Evolutionary conservation across 2,113 vertebrate species (phyloP), one percentile per base, ranked within the genome.

Genomic region (Callocephalon fimbriatum): DNA sequence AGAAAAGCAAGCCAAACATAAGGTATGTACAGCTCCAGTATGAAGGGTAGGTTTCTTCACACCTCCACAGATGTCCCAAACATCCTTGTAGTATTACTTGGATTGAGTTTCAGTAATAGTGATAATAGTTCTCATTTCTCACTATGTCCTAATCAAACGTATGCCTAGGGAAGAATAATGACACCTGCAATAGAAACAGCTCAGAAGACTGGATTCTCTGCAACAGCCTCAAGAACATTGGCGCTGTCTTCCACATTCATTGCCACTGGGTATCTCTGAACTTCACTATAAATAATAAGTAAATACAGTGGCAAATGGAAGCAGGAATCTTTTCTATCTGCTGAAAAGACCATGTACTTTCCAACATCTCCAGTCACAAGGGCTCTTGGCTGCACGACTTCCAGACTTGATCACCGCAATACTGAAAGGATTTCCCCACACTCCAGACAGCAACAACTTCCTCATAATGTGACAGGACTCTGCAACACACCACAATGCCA

Each of bases 401-500:
- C 61, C 22, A 54, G 20, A 26, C 35, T 59, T 29, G 19, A 70
- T n/a, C 35, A 32, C 1, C 50, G 40, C 20, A 74, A 66, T 17
- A 48, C 17, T 27, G 35, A 54, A 79, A 54, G 4, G 0, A 47
- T 68, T 73, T 56, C 37, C 44, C 10, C 27, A 25, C 17, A 12
- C 22, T 35, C 29, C 38, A 70, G 21, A 18, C 62, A 65, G 66
- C 29, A 58, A 35, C 13, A 44, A 38, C 56, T 61, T 59, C 31
- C 50, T 90, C 56, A 70, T 35, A 75, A 48, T 0, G 0, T 21
- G 15, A 29, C 48, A 74, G 10, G 13, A 48, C 32, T 38, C 26
- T 29, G 19, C 17, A 75, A 35, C 40, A 45, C 71, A 82, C 32
- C 29, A 27, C 0, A 0, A 42, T 58, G 35, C 7, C 0, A 1